Evolutionary conservation across 1,140 invertebrate species (phyloP), one percentile per base, ranked within the genome.

Genomic region (Panagrolaimus sp.): DNA sequence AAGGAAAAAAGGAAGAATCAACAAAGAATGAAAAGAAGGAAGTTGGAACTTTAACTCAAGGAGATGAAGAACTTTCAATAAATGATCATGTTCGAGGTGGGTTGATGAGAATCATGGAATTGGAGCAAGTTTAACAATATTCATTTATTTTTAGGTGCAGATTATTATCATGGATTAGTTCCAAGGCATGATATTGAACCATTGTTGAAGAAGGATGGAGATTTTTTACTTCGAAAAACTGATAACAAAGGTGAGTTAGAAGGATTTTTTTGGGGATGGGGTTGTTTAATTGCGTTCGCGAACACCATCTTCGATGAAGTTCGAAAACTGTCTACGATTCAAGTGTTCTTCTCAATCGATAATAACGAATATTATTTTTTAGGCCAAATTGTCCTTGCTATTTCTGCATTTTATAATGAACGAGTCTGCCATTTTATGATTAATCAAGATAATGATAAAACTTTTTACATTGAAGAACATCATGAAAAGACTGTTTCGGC

Each of bases 91-190:
- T n/a, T n/a, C n/a, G n/a, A n/a, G n/a, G n/a, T n/a, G n/a, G n/a
- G n/a, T n/a, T n/a, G n/a, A n/a, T n/a, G n/a, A n/a, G n/a, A n/a
- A n/a, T n/a, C n/a, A n/a, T n/a, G n/a, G n/a, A n/a, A n/a, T n/a
- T n/a, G n/a, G n/a, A n/a, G n/a, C n/a, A n/a, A n/a, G n/a, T n/a
- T n/a, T n/a, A n/a, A n/a, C n/a, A n/a, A n/a, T n/a, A n/a, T n/a
- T n/a, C n/a, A n/a, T n/a, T n/a, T n/a, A n/a, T n/a, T n/a, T n/a
- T n/a, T n/a, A n/a, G n/a, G 55, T 0, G 73, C 71, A 15, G 48
- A 76, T 17, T 73, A 76, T 32, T 73, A 73, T 47, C 73, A 73
- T 65, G 71, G 73, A 21, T 38, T 73, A 12, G 32, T 73, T 68
- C 71, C 71, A 28, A 69, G 71, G 9, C 21, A 28, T n/a, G 71